These are phyloP conservation scores for Anabas testudineus DNA, from an alignment of 2,797 vertebrate species.

Conservation along the genomic window DNA sequence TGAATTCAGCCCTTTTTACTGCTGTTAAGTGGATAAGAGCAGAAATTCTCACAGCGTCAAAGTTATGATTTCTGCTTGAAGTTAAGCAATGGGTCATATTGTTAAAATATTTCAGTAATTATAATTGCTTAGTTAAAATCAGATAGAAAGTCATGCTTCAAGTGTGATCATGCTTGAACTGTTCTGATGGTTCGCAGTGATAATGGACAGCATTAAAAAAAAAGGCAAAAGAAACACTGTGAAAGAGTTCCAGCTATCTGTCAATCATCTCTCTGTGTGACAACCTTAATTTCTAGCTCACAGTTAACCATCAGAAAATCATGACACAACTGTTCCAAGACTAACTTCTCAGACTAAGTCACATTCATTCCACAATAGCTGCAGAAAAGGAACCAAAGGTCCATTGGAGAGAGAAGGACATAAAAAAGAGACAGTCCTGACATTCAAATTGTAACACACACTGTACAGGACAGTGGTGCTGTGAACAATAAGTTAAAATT, in stretches of 20 bases:
- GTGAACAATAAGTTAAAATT: conserved; percentile 61
- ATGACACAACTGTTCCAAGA: conserved; percentile 40
- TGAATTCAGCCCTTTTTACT: conserved; percentile 37
- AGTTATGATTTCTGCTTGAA: conserved; percentile 37
- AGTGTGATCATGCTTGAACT: conserved; percentile 15
- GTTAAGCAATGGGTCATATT: neutral
- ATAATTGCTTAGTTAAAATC: conserved; percentile 1
- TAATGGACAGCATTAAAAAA: neutral
- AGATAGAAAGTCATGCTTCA: conserved; percentile 9
- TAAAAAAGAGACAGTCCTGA: conserved; percentile 51
- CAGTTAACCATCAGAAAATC: conserved; percentile 54
- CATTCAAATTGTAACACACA: conserved; percentile 58
- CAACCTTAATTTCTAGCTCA: conserved; percentile 51
- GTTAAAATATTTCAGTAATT: conserved; percentile 28
- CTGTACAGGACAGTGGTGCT: conserved; percentile 53
- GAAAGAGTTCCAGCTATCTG: conserved; percentile 40
- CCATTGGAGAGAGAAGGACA: conserved; percentile 43
- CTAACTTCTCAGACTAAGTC: conserved; percentile 16
- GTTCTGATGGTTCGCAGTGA: conserved; percentile 19
- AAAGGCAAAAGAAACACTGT: conserved; percentile 41
- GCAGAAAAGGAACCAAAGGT: conserved; percentile 56
- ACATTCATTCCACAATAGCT: conserved; percentile 58
- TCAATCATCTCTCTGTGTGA: conserved; percentile 43
- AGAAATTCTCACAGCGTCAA: conserved; percentile 37
- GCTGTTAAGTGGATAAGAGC: conserved; percentile 20